Percentiles rank a stretch among this genome's conserved stretches.
These are phyloP conservation scores for Eriocheir sinensis DNA, from an alignment of 1,140 invertebrate species.

Conservation along the genomic window DNA sequence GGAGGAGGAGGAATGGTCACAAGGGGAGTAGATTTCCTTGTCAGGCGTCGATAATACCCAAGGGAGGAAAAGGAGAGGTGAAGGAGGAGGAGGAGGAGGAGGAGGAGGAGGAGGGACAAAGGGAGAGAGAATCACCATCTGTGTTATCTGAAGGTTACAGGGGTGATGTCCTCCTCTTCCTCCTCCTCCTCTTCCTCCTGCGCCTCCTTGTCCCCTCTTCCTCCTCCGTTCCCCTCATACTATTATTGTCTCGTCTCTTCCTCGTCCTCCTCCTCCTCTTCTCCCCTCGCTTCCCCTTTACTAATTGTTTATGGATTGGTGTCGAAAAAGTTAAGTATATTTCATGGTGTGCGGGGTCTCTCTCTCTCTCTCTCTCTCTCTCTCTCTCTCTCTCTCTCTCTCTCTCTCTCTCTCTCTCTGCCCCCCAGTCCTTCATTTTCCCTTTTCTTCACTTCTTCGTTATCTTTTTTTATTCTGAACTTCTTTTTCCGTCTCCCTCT, in stretches of 20 bases:
- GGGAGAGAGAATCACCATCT: background rate
- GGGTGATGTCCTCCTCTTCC: background rate
- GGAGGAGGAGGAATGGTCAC: background rate
- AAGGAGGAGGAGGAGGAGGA: background rate
- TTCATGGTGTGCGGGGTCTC: background rate
- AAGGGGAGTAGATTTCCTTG: slow-evolving; percentile 13
- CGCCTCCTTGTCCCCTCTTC: background rate
- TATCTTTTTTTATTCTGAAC: no score
- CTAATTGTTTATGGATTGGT: background rate
- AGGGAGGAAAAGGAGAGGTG: background rate
- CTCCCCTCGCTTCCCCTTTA: background rate
- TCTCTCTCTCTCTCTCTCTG: slow-evolving; percentile 21
- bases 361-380: background rate
- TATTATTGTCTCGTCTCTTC: background rate
- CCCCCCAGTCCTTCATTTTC: background rate
- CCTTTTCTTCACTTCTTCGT: background rate
- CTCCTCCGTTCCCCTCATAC: background rate
- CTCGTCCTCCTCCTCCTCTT: background rate
- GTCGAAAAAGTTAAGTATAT: slow-evolving; percentile 2
- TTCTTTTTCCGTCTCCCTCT: background rate
- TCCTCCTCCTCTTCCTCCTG: no score
- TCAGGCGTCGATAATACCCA: slow-evolving; percentile 14
- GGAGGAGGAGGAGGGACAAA: background rate
- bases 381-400: slow-evolving; percentile 15
- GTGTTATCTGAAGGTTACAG: slow-evolving; percentile 24